Conservation (phyloP, 2,888 invertebrate species). For the Pantelozetes paolii region DNA sequence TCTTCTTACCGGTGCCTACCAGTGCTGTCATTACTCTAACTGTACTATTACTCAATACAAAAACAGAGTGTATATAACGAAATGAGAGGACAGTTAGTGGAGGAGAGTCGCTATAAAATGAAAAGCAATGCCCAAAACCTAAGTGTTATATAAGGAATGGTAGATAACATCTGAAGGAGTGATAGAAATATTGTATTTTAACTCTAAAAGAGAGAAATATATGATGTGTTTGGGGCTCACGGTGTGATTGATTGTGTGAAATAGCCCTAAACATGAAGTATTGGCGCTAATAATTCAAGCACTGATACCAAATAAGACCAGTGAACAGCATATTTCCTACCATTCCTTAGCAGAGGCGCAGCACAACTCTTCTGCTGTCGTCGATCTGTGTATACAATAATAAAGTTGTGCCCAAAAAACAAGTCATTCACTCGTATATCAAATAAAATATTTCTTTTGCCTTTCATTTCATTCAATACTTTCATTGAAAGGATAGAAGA, state of each 20-base stretch:
- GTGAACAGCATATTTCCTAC: background rate
- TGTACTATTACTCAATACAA: background rate
- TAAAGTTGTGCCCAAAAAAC: slow-evolving; percentile 7
- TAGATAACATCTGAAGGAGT: background rate
- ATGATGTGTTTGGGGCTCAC: too few species aligned
- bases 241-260: slow-evolving; percentile 13
- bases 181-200: background rate
- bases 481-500: background rate
- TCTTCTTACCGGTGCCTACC: background rate
- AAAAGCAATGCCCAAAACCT: background rate
- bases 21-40: background rate
- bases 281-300: slow-evolving; percentile 32
- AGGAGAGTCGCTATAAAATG: background rate
- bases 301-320: slow-evolving; percentile 11
- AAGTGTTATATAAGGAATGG: background rate
- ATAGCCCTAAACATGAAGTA: slow-evolving; percentile 33
- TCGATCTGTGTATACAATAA: background rate
- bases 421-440: slow-evolving; percentile 2
- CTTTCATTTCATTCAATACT: background rate
- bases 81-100: background rate
- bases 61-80: too few species aligned
- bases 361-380: background rate
- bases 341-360: background rate
- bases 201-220: too few species aligned
- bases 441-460: background rate